Percentiles rank a stretch among this genome's conserved stretches.
Evolutionary conservation across 2,113 vertebrate genomes (phyloP).

Genomic region (pig (Sus scrofa)): T2T-Sscrofa CM000817.6:134272501-134273000

Average conservation of each 20-base stretch:
- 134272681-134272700: not conserved
- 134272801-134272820: constrained; percentile 69
- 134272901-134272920: constrained; percentile 83
- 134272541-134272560: not conserved
- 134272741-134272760: not conserved
- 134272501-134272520: not conserved
- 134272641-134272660: not conserved
- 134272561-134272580: not conserved
- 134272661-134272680: not conserved
- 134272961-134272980: constrained; percentile 80
- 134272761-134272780: not conserved
- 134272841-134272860: constrained; percentile 66
- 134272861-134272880: constrained; percentile 68
- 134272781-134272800: constrained; percentile 11
- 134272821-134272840: constrained; percentile 57
- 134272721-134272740: not conserved
- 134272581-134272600: not conserved
- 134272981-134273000: constrained; percentile 71
- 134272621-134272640: not conserved
- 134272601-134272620: not conserved
- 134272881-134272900: constrained; percentile 54
- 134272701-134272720: not conserved
- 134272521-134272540: not conserved
- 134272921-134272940: constrained; percentile 68
- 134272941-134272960: constrained; percentile 76